Base-by-base conservation (phyloP, 2,797 vertebrate genomes). In the Brotula barbata region DNA sequence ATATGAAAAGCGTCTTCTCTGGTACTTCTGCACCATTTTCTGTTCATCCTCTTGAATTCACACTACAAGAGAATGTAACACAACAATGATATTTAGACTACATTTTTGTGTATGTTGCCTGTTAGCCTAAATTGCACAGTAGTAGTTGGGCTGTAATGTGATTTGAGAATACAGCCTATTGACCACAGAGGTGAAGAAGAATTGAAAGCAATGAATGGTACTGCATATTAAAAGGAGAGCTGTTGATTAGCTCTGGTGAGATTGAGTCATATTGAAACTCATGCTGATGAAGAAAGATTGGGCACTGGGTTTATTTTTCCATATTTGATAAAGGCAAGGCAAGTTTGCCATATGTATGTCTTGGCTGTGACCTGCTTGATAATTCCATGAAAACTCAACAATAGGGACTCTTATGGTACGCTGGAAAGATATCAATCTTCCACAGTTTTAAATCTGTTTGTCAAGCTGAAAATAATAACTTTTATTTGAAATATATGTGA, bases 281-380 rank as follows among this genome's bases (percentile, higher is more conserved):
- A 68, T 54, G 68, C 36, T 36, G 63, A 31, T 21, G 40, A 55
- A 53, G 53, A 53, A 25, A 12, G 34, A 8, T 54, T 25, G 7
- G 33, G 16, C 36, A 25, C 58, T 56, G 31, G 56, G 25, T 28
- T 36, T 36, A 36, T 60, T 58, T 19, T 28, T 61, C 42, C 45
- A 20, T 84, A 23, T 86, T 78, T 85, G 53, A 55, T 60, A 3
- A 84, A 81, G 81, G 81, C 25, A 73, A 76, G 81, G 51, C 64
- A 17, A 21, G 5, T 57, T 16, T 40, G 37, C 34, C n/a, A 42
- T 49, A 15, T 25, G 14, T 16, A 9, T 33, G 42, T 17, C 34
- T 40, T 34, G 7, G 41, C 53, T 53, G 31, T 49, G 10, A 19
- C 36, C 42, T 52, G 10, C 16, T 11, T 31, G 3, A 4, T 7